Percentiles rank a stretch among this genome's conserved stretches.
Conservation (phyloP, 2,888 invertebrate genomes). For the Strigamia maritima region DNA sequence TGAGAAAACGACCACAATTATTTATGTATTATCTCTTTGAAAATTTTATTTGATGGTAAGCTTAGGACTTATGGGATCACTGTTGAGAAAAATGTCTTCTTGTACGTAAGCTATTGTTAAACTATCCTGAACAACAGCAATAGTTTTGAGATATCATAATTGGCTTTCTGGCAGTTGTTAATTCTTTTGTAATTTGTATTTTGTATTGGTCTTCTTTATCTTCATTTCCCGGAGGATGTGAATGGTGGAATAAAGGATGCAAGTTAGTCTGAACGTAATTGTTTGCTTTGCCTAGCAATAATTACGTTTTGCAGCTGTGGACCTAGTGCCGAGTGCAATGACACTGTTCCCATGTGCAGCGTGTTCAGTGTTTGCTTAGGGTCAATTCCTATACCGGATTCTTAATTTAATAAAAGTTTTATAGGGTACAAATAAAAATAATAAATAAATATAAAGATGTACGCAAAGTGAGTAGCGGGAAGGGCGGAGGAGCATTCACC, state of each 20-base stretch:
- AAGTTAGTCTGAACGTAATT: not conserved
- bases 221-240: not conserved
- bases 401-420: not conserved
- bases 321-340: not conserved
- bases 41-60: too few species aligned
- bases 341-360: not conserved
- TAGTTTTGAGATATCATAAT: not conserved
- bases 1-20: too few species aligned
- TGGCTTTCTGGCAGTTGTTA: not conserved
- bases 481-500: not conserved
- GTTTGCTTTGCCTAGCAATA: not conserved
- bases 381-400: not conserved
- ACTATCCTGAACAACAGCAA: too few species aligned
- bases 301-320: conserved; percentile 12
- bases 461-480: not conserved
- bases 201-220: not conserved
- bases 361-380: not conserved
- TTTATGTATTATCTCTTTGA: too few species aligned
- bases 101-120: too few species aligned
- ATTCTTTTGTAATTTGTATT: not conserved
- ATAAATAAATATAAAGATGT: not conserved
- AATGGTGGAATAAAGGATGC: conserved; percentile 1
- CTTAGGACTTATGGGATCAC: too few species aligned
- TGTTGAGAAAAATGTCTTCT: too few species aligned
- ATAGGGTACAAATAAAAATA: not conserved